These are phyloP conservation scores for Acleris literana DNA, from an alignment of 2,888 invertebrate genomes.

Conservation along the genomic window DNA sequence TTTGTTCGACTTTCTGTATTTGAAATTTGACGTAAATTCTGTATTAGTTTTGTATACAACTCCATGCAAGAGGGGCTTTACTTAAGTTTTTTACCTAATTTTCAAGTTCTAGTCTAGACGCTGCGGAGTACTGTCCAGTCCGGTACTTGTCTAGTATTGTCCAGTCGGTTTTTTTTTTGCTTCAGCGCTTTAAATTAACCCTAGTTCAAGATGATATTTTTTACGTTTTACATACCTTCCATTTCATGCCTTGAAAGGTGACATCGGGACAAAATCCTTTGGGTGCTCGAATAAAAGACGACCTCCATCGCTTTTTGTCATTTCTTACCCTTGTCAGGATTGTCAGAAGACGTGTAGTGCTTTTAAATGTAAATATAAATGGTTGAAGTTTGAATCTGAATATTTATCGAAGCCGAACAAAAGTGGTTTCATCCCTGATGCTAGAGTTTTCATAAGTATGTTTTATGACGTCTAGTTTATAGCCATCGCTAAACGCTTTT, in stretches of 20 bases:
- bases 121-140: neutral
- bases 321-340: constrained; percentile 65
- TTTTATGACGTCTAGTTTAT: too few relatives aligned
- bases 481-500: too few relatives aligned
- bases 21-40: too few relatives aligned
- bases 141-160: neutral
- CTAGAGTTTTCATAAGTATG: too few relatives aligned
- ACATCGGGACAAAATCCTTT: constrained; percentile 53
- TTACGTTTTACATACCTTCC: constrained; percentile 36
- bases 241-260: constrained; percentile 44
- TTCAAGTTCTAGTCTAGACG: too few relatives aligned
- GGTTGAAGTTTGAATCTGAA: constrained; percentile 10
- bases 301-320: constrained; percentile 60
- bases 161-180: constrained; percentile 7
- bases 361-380: constrained; percentile 53
- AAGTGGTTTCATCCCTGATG: neutral
- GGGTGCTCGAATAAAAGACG: constrained; percentile 56
- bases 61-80: too few relatives aligned
- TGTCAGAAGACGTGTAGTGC: constrained; percentile 50
- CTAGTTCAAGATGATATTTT: constrained; percentile 29
- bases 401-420: neutral
- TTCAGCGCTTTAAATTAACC: constrained; percentile 14
- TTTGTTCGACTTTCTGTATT: too few relatives aligned
- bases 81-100: too few relatives aligned
- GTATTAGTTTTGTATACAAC: too few relatives aligned